These are phyloP conservation scores for Panurus biarmicus DNA, from an alignment of 2,113 vertebrate genomes.

Conservation along the genomic window DNA sequence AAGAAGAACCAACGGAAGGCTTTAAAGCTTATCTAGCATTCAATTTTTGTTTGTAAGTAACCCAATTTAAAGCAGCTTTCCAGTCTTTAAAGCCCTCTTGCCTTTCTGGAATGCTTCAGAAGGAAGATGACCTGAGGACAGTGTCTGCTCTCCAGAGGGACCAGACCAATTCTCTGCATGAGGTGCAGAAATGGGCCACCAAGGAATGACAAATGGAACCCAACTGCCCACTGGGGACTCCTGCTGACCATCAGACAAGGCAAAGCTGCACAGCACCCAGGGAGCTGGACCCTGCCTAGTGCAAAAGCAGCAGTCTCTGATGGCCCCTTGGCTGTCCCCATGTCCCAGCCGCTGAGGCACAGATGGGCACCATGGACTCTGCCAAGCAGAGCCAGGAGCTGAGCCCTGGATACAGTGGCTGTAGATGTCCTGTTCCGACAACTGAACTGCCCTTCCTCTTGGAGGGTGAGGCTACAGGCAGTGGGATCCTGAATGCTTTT, in stretches of 20 bases:
- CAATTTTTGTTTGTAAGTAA: conserved; percentile 7
- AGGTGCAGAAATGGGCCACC: neutral
- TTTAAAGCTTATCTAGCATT: conserved; percentile 10
- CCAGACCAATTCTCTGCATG: neutral
- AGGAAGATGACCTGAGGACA: conserved; percentile 31
- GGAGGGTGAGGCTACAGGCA: neutral
- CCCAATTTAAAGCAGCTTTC: neutral
- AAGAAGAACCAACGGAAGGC: neutral
- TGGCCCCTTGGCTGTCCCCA: accelerated
- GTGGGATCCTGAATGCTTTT: neutral
- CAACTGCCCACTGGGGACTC: neutral
- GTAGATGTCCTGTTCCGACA: neutral
- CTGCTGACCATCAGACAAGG: neutral
- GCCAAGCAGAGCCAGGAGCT: neutral
- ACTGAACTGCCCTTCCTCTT: neutral
- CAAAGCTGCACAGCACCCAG: neutral
- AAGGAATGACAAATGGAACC: neutral
- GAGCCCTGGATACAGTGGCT: neutral
- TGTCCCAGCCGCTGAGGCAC: neutral
- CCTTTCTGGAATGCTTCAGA: conserved; percentile 42
- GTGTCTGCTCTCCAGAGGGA: neutral
- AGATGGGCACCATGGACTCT: neutral
- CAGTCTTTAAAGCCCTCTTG: neutral
- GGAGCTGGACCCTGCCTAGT: neutral
- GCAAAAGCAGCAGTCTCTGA: neutral